Base-by-base conservation (phyloP, 2,888 invertebrate genomes). In the Ophioninae sp. region DNA sequence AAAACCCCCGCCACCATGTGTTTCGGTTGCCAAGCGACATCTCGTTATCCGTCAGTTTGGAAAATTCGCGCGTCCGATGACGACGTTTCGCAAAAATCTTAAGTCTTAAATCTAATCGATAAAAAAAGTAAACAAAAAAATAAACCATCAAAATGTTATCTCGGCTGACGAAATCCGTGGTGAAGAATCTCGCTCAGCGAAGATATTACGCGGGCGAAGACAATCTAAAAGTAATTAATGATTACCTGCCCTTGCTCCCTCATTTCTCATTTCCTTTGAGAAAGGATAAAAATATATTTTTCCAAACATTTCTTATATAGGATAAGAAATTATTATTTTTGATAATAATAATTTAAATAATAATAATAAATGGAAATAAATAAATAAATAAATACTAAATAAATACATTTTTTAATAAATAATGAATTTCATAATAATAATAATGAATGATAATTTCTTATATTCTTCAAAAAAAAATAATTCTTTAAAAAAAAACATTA, bases 111-210 rank as follows among this genome's bases (percentile, higher is more conserved):
- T 64, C 72, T 64, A 79, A 41, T 77, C 85, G 64, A 72, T 77
- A 68, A 79, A 80, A 86, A 58, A 86, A 65, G 51, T 44, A 76
- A 82, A 84, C 0, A 61, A 69, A 64, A 71, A 81, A 85, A 59
- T 20, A 59, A 59, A n/a, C 13, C 59, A 20, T n/a, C 59, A 59
- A 59, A 68, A 91, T 91, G 91, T 89, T 92, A 88, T 89, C 90
- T 84, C 91, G 89, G 78, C 87, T 89, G 79, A 85, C 90, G 44
- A 92, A 91, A 90, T 91, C 89, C 37, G 79, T 89, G 17, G 90
- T 89, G 68, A 89, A 88, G 78, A 85, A 81, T 65, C 41, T 91
- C 39, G 86, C 88, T 9, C 89, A 88, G 58, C 82, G 87, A 63
- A 88, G 82, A 23, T 86, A 84, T 30, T 86, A 88, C 69, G 84